Conservation (phyloP, 1,140 invertebrate genomes). For the Archivesica marissinica region DNA sequence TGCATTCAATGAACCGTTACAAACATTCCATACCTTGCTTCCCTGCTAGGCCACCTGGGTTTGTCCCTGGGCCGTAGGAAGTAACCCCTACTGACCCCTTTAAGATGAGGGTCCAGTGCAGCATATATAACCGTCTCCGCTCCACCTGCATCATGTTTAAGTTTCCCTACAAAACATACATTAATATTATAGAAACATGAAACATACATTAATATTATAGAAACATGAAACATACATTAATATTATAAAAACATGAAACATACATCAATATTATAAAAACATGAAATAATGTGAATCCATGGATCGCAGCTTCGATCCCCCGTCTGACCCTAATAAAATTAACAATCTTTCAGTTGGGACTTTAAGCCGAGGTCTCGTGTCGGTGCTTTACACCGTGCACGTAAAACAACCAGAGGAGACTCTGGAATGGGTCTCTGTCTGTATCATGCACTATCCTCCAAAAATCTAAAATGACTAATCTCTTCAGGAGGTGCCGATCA, state of each 20-base stretch:
- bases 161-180: constrained; percentile 50
- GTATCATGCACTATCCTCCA: too few relatives aligned
- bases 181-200: background rate
- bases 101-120: constrained; percentile 41
- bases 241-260: background rate
- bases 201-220: background rate
- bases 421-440: too few relatives aligned
- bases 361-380: too few relatives aligned
- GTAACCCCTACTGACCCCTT: constrained; percentile 58
- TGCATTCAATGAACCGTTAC: too few relatives aligned
- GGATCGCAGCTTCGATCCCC: too few relatives aligned
- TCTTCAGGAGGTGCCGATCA: too few relatives aligned
- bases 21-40: constrained; percentile 39
- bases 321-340: too few relatives aligned
- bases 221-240: background rate
- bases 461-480: too few relatives aligned
- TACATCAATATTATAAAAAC: background rate
- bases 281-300: too few relatives aligned
- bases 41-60: constrained; percentile 36
- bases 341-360: too few relatives aligned
- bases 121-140: constrained; percentile 49
- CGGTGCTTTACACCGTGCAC: too few relatives aligned
- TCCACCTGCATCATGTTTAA: constrained; percentile 37
- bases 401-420: too few relatives aligned
- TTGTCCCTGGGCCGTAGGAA: constrained; percentile 46